phyloP scores from a whole-genome alignment of 2,888 invertebrate genomes.

The Nysson spinosus region DNA sequence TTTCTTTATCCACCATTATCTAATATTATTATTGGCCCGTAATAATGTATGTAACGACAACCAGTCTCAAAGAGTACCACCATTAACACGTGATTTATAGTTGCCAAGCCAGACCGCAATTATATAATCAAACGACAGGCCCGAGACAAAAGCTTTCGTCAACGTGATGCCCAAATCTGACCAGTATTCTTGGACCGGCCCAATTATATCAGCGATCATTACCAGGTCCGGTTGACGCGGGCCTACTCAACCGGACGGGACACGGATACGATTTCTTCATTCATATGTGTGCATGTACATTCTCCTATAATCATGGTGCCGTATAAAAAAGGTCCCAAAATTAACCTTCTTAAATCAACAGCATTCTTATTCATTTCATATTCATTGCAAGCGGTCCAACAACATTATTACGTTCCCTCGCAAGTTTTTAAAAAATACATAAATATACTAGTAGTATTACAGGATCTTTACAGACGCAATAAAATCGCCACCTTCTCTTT shows the following conservation, averaged over 20 bases:
- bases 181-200: slow-evolving; percentile 18
- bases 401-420: too few species aligned
- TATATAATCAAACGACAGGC: slow-evolving; percentile 13
- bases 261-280: background rate
- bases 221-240: background rate
- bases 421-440: too few species aligned
- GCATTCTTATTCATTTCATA: too few species aligned
- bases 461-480: too few species aligned
- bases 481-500: too few species aligned
- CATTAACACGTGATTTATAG: background rate
- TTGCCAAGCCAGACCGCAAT: background rate
- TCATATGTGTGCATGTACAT: background rate
- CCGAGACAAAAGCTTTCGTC: slow-evolving; percentile 23
- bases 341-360: too few species aligned
- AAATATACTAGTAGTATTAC: too few species aligned
- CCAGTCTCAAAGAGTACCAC: background rate
- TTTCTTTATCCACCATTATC: too few species aligned
- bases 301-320: background rate
- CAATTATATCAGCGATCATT: slow-evolving; percentile 48
- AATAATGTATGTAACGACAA: too few species aligned
- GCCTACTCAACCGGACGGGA: background rate
- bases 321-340: too few species aligned
- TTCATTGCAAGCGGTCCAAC: too few species aligned
- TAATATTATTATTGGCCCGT: too few species aligned
- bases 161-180: slow-evolving; percentile 12